A percentile compares a stretch with the other conserved stretches of the same genome.
Evolutionary conservation across 2,113 vertebrate species (phyloP).

Genomic region (Cygnus buccinator): DNA sequence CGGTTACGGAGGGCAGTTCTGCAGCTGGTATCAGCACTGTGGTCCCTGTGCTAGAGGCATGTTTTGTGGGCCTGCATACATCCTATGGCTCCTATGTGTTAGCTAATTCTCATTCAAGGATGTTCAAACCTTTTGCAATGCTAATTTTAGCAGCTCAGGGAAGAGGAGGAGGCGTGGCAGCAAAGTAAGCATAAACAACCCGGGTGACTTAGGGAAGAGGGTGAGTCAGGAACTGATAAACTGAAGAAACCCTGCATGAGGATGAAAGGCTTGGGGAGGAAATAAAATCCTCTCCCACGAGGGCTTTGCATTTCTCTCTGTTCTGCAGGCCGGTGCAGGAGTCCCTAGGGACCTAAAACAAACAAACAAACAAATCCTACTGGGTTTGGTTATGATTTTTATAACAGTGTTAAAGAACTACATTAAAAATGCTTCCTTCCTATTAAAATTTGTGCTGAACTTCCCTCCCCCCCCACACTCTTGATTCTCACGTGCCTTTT

Average conservation of each 20-base stretch:
- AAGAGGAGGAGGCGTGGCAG: not conserved
- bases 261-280: not conserved
- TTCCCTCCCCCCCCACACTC: not conserved
- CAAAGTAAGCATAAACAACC: not conserved
- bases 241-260: rapidly evolving
- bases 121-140: not conserved
- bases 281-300: not conserved
- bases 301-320: not conserved
- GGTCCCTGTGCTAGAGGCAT: not conserved
- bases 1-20: not conserved
- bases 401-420: not conserved
- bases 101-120: not conserved
- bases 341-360: not conserved
- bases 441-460: not conserved
- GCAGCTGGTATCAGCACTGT: not conserved
- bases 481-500: not conserved
- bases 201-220: not conserved
- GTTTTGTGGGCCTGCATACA: not conserved
- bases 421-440: not conserved
- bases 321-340: not conserved
- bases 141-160: not conserved
- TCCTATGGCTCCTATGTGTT: not conserved
- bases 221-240: not conserved
- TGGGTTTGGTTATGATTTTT: not conserved
- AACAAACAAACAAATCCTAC: too few species aligned